A percentile compares a stretch with the other conserved stretches of the same genome.
phyloP scores from a whole-genome alignment of 2,113 vertebrate species.

The Paracanthobrama guichenoti region DNA sequence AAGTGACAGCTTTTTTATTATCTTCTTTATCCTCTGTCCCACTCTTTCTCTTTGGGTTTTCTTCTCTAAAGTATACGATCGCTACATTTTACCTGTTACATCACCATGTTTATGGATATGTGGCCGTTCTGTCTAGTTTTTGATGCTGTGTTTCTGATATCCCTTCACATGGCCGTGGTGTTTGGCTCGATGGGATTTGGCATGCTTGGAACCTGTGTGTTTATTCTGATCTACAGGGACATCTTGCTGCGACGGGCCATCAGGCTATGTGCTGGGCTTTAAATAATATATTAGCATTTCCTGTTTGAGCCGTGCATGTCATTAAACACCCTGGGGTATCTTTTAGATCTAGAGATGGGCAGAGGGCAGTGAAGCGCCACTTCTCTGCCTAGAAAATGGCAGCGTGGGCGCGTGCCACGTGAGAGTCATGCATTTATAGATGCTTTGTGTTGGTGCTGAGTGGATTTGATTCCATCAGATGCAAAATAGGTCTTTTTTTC shows the following conservation, averaged over 20 bases:
- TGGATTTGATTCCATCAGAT: slow-evolving; percentile 35
- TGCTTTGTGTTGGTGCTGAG: slow-evolving; percentile 4
- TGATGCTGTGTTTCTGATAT: slow-evolving; percentile 11
- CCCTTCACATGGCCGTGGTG: slow-evolving; percentile 10
- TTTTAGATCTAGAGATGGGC: slow-evolving; percentile 42
- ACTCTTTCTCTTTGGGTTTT: neutral
- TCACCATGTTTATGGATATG: slow-evolving; percentile 15
- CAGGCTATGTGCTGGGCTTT: slow-evolving; percentile 22
- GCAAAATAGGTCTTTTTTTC: slow-evolving; percentile 15
- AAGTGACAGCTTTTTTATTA: slow-evolving; percentile 42
- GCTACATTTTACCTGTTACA: slow-evolving; percentile 34
- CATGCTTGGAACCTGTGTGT: neutral
- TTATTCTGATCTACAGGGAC: slow-evolving; percentile 45
- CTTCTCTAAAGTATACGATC: slow-evolving; percentile 36
- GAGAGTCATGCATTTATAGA: slow-evolving; percentile 32
- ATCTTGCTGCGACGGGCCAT: neutral
- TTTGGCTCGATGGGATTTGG: slow-evolving; percentile 32
- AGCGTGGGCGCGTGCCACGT: slow-evolving; percentile 26
- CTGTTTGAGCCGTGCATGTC: slow-evolving; percentile 35
- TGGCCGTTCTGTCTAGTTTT: slow-evolving; percentile 13
- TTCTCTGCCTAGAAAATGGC: slow-evolving; percentile 24
- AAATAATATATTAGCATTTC: slow-evolving; percentile 50
- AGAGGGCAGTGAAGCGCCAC: slow-evolving; percentile 18
- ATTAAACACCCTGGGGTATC: slow-evolving; percentile 46
- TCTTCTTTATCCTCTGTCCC: slow-evolving; percentile 25